Evolutionary conservation across 2,113 vertebrate genomes (phyloP), one percentile per base, ranked within the genome.

Genomic region (Bambusicola thoracicus): DNA sequence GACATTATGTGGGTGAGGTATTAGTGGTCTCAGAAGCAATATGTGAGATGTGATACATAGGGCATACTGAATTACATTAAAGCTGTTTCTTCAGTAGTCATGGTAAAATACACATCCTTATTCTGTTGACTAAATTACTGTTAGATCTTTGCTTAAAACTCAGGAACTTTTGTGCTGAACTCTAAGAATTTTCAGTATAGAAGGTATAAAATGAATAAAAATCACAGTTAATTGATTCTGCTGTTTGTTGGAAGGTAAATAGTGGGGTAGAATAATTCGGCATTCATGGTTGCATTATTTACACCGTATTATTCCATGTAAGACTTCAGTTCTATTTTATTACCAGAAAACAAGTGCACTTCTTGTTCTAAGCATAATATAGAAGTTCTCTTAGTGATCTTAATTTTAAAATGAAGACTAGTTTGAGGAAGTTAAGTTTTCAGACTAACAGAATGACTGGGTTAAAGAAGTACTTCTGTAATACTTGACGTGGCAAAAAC

Each of bases 381-480:
- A 68, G 36, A 80, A 84, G 5, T 85, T 83, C 19, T 51, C 6
- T 58, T 43, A 73, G 15, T 25, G 40, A 77, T 13, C 1, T 80
- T 34, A 89, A 73, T 82, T 41, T 92, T 70, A 74, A 94, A 95
- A 73, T 18, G 11, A 51, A 79, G 81, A 68, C 13, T 79, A 8
- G 0, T 79, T 89, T 87, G 40, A 41, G 70, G 93, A 92, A 87
- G 78, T 75, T 81, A 53, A 3, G 11, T 89, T 24, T 89, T 92
- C 24, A 61, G 30, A 40, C n/a, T 76, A 79, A n/a, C 44, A 48
- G 41, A 87, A 79, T 79, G 70, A 77, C 61, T 79, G 38, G 30
- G 41, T 79, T 89, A 30, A 85, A 84, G 21, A 75, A 80, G 25
- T 80, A 89, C n/a, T 91, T 92, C 74, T 84, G 48, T 87, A 87